Evolutionary conservation across 1,140 invertebrate genomes (phyloP), one percentile per base, ranked within the genome.

Genomic region (Cyclargus thomasi): DNA sequence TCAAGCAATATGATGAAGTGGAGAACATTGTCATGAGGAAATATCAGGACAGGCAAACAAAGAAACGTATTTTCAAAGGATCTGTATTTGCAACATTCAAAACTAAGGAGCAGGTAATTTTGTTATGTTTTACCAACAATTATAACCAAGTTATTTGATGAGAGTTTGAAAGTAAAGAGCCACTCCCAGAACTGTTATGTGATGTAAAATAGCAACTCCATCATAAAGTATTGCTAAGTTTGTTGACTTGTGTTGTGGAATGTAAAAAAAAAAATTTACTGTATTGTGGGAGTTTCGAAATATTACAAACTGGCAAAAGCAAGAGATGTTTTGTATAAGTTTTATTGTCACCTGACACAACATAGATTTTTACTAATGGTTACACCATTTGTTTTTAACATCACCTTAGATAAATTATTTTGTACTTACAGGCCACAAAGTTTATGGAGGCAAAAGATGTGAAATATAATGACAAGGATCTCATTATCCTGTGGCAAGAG

Each of bases 51-150:
- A 93, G 93, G 69, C 88, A 92, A 6, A 91, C 90, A 7, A 95
- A 95, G 76, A 92, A 92, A 53, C 90, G 92, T 63, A 86, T 92
- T 39, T 97, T 97, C 78, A 97, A 99, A 91, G 97, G 97, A 55
- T 98, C 97, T 7, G 93, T 97, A 63, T 98, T 98, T 91, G 93
- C 95, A 20, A 95, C 95, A 2, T 99, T 98, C 79, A 92, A 94
- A 74, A 95, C 93, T 29, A 90, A 94, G 64, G 96, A 97, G 64
- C 92, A 93, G 79, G 87, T 87, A 76, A 70, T 47, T 0, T 47
- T 8, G 14, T 14, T 47, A 14, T 47, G 10, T 14, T 47, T 39
- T 8, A 35, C 29, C 11, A 47, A 8, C 39, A 29, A 29, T 47
- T 11, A 14, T 2, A 16, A 47, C 14, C n/a, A n/a, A n/a, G 1